Evolutionary conservation across 1,140 invertebrate genomes (phyloP).

Genomic region (Drosophila bocqueti): DNA sequence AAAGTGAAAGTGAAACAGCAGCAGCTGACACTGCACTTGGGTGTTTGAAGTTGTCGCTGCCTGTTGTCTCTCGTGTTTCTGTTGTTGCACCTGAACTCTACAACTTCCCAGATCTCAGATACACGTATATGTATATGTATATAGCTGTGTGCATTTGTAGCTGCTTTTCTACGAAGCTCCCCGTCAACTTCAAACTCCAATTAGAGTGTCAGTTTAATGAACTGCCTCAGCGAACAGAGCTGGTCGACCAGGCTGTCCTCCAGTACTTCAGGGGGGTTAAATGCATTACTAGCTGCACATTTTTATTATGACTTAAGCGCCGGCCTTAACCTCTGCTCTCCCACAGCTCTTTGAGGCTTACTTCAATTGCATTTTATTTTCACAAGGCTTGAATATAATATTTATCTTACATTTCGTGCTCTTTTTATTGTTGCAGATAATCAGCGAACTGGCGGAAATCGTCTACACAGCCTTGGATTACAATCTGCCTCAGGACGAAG

Average conservation of each 20-base stretch:
- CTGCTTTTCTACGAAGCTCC: slow-evolving; percentile 66
- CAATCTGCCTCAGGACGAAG: slow-evolving; percentile 92
- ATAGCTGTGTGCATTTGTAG: slow-evolving; percentile 61
- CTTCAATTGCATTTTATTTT: slow-evolving; percentile 25
- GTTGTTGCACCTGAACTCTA: slow-evolving; percentile 76
- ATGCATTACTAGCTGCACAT: slow-evolving; percentile 31
- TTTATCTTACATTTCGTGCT: slow-evolving; percentile 8
- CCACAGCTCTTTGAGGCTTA: background rate
- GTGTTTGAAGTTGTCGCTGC: slow-evolving; percentile 61
- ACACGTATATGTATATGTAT: slow-evolving; percentile 21
- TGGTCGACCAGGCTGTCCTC: slow-evolving; percentile 5
- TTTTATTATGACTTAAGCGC: slow-evolving; percentile 25
- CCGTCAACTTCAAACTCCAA: slow-evolving; percentile 78
- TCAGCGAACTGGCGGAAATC: slow-evolving; percentile 92
- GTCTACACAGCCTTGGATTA: slow-evolving; percentile 96
- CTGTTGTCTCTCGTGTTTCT: slow-evolving; percentile 27
- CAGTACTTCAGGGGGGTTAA: slow-evolving; percentile 22
- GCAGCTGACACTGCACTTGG: slow-evolving; percentile 74
- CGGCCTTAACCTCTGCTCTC: slow-evolving; percentile 56
- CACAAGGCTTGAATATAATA: slow-evolving; percentile 15
- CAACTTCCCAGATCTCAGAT: slow-evolving; percentile 56
- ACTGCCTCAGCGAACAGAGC: slow-evolving; percentile 52
- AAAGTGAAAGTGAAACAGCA: slow-evolving; percentile 74
- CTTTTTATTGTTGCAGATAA: slow-evolving; percentile 88
- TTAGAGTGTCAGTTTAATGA: slow-evolving; percentile 83